A percentile compares a stretch with the other conserved stretches of the same genome.
Conservation (phyloP, 2,888 invertebrate species). For the Rhamphomyia laevipes region DNA sequence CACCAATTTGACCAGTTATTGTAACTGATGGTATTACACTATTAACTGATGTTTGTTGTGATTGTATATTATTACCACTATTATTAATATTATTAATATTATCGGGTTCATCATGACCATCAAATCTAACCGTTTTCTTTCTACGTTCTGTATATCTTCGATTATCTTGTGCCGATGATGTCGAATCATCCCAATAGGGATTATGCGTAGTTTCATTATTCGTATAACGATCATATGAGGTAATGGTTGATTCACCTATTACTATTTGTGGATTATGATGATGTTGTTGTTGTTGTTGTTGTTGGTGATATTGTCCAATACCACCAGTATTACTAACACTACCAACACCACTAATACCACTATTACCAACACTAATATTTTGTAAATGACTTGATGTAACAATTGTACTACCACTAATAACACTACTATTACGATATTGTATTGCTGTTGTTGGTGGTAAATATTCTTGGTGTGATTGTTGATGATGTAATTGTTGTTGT, state of each 20-base stretch:
- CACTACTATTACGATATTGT: neutral
- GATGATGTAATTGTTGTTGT: conserved; percentile 4
- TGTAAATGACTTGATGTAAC: neutral
- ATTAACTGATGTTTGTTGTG: neutral
- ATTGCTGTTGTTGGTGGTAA: neutral
- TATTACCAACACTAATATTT: neutral
- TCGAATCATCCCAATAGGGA: conserved; percentile 24
- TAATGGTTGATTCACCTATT: conserved; percentile 25
- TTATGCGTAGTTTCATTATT: conserved; percentile 19
- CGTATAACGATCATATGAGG: conserved; percentile 26
- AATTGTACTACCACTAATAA: neutral
- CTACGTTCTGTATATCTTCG: conserved; percentile 75
- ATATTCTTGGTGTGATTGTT: conserved; percentile 5
- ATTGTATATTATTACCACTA: neutral
- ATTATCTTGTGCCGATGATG: conserved; percentile 43
- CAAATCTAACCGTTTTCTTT: conserved; percentile 90
- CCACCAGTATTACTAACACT: neutral
- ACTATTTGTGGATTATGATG: conserved; percentile 42
- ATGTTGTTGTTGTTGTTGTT: conserved; percentile 28
- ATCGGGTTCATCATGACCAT: conserved; percentile 47
- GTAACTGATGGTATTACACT: neutral
- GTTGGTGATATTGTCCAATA: conserved; percentile 20
- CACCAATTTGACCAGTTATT: neutral
- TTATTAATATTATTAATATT: neutral
- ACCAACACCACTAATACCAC: neutral